These are phyloP conservation scores for Drosophila sp. DNA, from an alignment of 1,140 invertebrate species.

Conservation along the genomic window DNA sequence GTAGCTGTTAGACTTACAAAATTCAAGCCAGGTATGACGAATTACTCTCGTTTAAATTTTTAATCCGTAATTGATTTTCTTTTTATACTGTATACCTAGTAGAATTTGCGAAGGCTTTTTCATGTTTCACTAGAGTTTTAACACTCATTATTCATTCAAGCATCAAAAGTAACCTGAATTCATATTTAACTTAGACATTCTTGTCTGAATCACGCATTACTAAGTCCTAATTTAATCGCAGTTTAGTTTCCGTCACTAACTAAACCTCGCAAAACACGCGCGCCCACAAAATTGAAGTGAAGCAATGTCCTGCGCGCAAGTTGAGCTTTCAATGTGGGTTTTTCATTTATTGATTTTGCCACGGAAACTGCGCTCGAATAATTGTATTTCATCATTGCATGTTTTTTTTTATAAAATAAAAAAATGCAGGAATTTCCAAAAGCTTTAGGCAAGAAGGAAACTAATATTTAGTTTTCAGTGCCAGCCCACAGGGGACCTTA, in stretches of 20 bases:
- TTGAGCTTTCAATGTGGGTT: constrained; percentile 9
- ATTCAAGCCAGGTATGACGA: no score
- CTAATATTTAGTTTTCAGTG: no score
- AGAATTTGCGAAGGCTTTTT: no score
- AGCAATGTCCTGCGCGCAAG: constrained; percentile 10
- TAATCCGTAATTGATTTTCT: no score
- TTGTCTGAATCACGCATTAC: background rate
- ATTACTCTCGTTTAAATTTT: no score
- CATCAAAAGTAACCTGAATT: no score
- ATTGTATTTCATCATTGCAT: background rate
- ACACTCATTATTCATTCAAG: no score
- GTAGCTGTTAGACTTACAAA: no score
- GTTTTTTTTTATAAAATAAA: background rate
- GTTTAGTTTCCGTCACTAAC: background rate
- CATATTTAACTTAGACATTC: background rate
- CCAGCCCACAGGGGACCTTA: no score
- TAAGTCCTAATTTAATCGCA: background rate
- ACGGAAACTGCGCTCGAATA: background rate
- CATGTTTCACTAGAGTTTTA: background rate
- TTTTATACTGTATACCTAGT: no score
- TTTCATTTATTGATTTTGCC: constrained; percentile 8
- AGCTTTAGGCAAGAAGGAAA: background rate
- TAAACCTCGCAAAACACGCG: background rate
- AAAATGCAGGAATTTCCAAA: background rate
- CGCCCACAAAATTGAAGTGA: background rate